phyloP scores from a whole-genome alignment of 2,113 vertebrate species.

The Anoplopoma fimbria region DNA sequence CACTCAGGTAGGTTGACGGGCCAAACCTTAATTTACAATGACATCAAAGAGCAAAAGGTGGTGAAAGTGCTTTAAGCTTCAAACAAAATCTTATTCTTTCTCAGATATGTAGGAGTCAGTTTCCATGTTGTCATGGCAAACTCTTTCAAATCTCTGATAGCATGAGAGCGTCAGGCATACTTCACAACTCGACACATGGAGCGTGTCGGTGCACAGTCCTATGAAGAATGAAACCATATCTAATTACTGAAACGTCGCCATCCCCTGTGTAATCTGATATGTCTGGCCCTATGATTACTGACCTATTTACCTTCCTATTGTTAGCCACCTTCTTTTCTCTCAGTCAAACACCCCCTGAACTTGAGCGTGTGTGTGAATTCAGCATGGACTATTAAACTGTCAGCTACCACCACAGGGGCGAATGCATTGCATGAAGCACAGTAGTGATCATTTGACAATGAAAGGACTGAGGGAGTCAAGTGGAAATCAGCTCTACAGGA shows the following conservation, averaged over 20 bases:
- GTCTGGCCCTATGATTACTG: slow-evolving; percentile 47
- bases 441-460: slow-evolving; percentile 27
- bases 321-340: slow-evolving; percentile 57
- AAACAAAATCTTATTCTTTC: not conserved
- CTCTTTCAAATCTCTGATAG: not conserved
- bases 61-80: not conserved
- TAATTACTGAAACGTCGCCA: slow-evolving; percentile 62
- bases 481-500: slow-evolving; percentile 19
- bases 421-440: slow-evolving; percentile 6
- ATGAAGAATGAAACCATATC: slow-evolving; percentile 25
- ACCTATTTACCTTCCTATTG: slow-evolving; percentile 66
- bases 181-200: slow-evolving; percentile 12
- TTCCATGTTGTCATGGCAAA: not conserved
- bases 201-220: not conserved
- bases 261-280: slow-evolving; percentile 64
- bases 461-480: slow-evolving; percentile 30
- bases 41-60: not conserved
- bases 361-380: slow-evolving; percentile 25
- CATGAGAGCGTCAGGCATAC: not conserved
- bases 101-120: not conserved
- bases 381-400: slow-evolving; percentile 54
- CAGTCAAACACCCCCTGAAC: slow-evolving; percentile 58
- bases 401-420: not conserved
- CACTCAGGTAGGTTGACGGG: not conserved
- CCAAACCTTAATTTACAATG: not conserved